phyloP scores from a whole-genome alignment of 1,140 invertebrate genomes.

The Lordiphosa clarofinis region DNA sequence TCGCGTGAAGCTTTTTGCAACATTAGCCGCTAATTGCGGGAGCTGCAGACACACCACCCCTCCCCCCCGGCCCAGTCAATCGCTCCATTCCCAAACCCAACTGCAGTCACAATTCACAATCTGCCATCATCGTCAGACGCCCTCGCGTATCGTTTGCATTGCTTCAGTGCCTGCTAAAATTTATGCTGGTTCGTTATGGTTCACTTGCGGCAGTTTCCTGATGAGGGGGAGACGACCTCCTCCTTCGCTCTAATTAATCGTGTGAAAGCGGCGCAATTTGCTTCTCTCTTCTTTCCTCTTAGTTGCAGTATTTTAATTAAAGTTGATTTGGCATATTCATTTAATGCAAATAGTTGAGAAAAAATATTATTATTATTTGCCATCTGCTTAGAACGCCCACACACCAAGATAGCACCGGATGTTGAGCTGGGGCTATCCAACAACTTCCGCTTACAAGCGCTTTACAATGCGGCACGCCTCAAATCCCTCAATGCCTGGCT shows the following conservation, averaged over 20 bases:
- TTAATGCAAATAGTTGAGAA: conserved; percentile 38
- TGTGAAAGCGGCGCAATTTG: conserved; percentile 41
- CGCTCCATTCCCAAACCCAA: background rate
- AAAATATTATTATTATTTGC: conserved; percentile 13
- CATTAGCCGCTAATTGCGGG: conserved; percentile 52
- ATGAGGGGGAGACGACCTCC: background rate
- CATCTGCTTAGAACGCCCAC: conserved; percentile 18
- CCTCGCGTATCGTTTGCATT: conserved; percentile 28
- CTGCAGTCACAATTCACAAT: conserved; percentile 15
- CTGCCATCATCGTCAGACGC: background rate
- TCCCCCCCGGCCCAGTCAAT: background rate
- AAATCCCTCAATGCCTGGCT: conserved; percentile 19
- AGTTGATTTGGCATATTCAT: conserved; percentile 1
- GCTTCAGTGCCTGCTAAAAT: conserved; percentile 30
- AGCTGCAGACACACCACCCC: conserved; percentile 13
- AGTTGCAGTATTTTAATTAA: conserved; percentile 57
- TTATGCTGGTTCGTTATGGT: conserved; percentile 44
- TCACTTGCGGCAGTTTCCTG: conserved; percentile 26
- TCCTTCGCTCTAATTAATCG: conserved; percentile 55
- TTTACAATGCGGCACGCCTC: conserved; percentile 55
- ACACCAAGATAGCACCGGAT: conserved; percentile 37
- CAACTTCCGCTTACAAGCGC: conserved; percentile 51
- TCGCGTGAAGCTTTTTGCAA: conserved; percentile 42
- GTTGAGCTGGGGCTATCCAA: conserved; percentile 29
- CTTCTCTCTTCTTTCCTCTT: conserved; percentile 2